Percentiles rank a stretch among this genome's conserved stretches.
Conservation (phyloP, 2,113 vertebrate species). For the Cololabis saira region DNA sequence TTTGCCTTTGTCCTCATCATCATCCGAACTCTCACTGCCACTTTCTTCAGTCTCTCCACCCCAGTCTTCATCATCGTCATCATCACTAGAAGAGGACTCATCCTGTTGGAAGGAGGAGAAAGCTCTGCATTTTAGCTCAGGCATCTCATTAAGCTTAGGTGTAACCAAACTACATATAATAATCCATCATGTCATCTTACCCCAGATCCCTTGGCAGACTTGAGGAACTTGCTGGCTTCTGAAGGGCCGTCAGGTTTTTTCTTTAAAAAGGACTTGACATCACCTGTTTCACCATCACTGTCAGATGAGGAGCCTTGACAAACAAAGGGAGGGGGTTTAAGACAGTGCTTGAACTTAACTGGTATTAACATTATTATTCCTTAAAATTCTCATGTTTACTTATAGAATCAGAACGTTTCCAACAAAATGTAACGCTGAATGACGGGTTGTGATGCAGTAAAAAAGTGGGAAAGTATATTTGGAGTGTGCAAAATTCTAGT, state of each 20-base stretch:
- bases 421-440: no score
- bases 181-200: constrained; percentile 54
- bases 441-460: no score
- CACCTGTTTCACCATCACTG: constrained; percentile 68
- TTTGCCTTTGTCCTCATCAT: constrained; percentile 81
- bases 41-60: constrained; percentile 83
- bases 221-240: constrained; percentile 86
- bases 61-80: constrained; percentile 83
- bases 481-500: no score
- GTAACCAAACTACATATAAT: fast-evolving
- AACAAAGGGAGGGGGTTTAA: background rate
- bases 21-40: constrained; percentile 85
- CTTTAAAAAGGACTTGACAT: constrained; percentile 86
- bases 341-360: background rate
- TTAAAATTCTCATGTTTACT: background rate
- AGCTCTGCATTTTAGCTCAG: background rate
- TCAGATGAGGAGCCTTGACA: constrained; percentile 76
- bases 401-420: no score
- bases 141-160: background rate
- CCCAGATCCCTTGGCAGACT: constrained; percentile 79
- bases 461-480: no score
- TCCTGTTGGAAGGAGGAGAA: constrained; percentile 61
- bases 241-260: constrained; percentile 82
- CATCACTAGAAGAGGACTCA: constrained; percentile 84
- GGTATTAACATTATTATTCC: background rate